Percentiles rank a stretch among this genome's conserved stretches.
These are phyloP conservation scores for Mystacornis crossleyi DNA, from an alignment of 2,113 vertebrate species.

Conservation along the genomic window DNA sequence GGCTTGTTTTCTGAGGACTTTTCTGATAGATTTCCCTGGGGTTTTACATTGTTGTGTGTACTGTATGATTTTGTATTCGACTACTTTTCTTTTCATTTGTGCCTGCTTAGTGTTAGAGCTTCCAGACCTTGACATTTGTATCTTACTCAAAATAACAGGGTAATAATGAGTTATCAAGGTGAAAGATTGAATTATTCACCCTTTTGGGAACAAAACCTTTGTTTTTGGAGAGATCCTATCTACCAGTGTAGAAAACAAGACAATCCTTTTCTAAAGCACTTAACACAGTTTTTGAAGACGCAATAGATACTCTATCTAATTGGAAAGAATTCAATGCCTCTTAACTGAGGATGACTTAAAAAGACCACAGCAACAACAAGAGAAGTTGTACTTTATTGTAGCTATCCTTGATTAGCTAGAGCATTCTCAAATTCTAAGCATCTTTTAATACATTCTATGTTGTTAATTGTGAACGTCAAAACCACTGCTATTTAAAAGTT, in stretches of 20 bases:
- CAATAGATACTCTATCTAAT: neutral
- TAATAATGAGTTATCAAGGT: slow-evolving; percentile 4
- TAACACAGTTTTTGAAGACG: neutral
- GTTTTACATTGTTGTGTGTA: neutral
- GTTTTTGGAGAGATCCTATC: neutral
- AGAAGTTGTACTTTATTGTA: neutral
- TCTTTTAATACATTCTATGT: neutral
- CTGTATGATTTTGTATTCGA: neutral
- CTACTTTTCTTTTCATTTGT: neutral
- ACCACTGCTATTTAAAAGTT: neutral
- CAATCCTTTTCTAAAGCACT: neutral
- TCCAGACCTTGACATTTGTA: neutral
- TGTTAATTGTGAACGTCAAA: neutral
- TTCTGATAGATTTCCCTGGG: neutral
- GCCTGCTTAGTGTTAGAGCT: neutral
- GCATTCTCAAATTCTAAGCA: neutral
- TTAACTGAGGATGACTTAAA: neutral
- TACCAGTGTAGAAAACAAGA: neutral
- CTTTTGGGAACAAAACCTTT: neutral
- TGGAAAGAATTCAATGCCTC: neutral
- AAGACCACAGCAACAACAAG: neutral
- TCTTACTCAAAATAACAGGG: neutral
- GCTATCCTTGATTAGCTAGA: neutral
- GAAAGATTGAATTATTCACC: neutral
- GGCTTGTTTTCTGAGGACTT: neutral